Evolutionary conservation across 2,797 vertebrate genomes (phyloP).

Genomic region (Peromyscus melanophrys): DNA sequence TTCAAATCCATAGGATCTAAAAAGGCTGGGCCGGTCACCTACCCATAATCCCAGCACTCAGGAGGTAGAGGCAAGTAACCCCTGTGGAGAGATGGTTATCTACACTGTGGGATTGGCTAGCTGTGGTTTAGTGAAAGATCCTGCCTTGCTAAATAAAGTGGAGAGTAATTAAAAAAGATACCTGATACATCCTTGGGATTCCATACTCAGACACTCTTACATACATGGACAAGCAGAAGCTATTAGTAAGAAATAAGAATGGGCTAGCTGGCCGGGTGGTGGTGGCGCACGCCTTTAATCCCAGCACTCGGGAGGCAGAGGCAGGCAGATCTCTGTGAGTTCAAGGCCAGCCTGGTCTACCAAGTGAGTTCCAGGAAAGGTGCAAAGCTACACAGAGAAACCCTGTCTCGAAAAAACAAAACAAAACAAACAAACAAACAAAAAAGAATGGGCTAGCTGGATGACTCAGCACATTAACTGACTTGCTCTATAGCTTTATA

Average conservation of each 20-base stretch:
- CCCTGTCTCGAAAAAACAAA: too few relatives aligned
- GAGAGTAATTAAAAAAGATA: neutral
- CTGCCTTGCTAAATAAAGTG: neutral
- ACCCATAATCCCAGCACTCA: neutral
- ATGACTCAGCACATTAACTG: neutral
- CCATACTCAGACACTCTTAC: neutral
- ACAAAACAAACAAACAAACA: too few relatives aligned
- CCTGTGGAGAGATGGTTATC: neutral
- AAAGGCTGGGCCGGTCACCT: neutral
- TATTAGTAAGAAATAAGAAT: neutral
- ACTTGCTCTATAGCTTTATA: neutral
- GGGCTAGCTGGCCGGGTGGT: too few relatives aligned
- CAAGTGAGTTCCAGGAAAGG: too few relatives aligned
- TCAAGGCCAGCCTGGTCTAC: too few relatives aligned
- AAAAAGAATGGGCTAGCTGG: neutral
- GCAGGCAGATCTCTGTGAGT: too few relatives aligned
- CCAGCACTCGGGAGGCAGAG: too few relatives aligned
- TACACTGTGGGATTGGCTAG: neutral
- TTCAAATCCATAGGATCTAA: neutral
- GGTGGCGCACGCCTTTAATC: too few relatives aligned
- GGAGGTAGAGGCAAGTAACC: neutral
- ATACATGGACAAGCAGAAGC: neutral
- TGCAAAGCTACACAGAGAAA: too few relatives aligned
- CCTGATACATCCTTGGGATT: neutral
- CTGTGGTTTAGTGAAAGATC: neutral